phyloP scores from a whole-genome alignment of 37 sponge, comb jelly and placozoan species.

The Haliclona indistincta region DNA sequence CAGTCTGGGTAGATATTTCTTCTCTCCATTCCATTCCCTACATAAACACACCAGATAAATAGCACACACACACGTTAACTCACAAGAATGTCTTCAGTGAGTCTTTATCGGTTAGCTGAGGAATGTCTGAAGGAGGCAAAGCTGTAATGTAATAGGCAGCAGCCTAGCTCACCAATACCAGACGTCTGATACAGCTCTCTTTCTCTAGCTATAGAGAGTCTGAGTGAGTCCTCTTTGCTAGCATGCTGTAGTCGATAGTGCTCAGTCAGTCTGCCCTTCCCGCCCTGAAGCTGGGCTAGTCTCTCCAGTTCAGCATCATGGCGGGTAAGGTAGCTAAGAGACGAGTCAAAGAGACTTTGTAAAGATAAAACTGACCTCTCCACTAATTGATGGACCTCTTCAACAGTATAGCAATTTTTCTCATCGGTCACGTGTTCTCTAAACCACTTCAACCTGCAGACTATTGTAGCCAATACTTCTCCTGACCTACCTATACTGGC shows the following conservation, averaged over 20 bases:
- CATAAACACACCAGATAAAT: not conserved
- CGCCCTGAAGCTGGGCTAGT: constrained; percentile 16
- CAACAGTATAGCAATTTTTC: constrained; percentile 22
- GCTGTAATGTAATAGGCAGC: not conserved
- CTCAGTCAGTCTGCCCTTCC: constrained; percentile 11
- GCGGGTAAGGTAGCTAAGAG: constrained; percentile 39
- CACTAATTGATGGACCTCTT: constrained; percentile 34
- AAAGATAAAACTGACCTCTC: constrained; percentile 21
- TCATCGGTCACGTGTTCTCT: constrained; percentile 32
- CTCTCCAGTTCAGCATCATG: constrained; percentile 47
- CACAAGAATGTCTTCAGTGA: constrained; percentile 43
- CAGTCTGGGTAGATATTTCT: constrained; percentile 34
- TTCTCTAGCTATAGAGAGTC: constrained; percentile 38
- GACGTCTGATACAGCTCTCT: constrained; percentile 39
- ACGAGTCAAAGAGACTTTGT: not conserved
- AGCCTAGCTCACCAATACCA: constrained; percentile 49
- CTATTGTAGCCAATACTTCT: too few relatives aligned
- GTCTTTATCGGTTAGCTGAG: constrained; percentile 43
- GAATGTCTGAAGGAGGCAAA: constrained; percentile 38
- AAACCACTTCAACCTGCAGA: constrained; percentile 49
- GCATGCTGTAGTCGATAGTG: constrained; percentile 55
- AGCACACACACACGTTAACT: not conserved
- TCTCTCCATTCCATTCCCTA: constrained; percentile 62
- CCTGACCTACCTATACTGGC: too few relatives aligned
- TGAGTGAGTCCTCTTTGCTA: constrained; percentile 46